A percentile compares a stretch with the other conserved stretches of the same genome.
These are phyloP conservation scores for Conops quadrifasciatus DNA, from an alignment of 2,888 invertebrate genomes.

Conservation along the genomic window DNA sequence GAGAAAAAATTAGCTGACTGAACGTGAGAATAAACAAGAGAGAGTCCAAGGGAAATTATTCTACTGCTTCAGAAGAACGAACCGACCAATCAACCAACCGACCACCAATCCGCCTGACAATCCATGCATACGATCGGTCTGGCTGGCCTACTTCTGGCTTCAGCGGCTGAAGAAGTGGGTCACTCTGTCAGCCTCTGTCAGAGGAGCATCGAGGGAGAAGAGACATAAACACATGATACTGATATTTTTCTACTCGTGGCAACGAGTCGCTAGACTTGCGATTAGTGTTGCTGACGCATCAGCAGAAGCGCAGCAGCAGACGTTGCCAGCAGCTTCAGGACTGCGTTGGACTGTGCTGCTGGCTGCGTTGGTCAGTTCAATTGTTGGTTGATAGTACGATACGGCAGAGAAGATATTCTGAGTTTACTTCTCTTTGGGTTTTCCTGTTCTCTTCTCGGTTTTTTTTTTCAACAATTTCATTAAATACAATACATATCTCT, in stretches of 20 bases:
- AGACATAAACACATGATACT: conserved; percentile 21
- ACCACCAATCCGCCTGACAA: neutral
- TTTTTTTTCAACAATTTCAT: neutral
- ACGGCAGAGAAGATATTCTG: conserved; percentile 1
- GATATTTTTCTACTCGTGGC: neutral
- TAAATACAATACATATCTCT: neutral
- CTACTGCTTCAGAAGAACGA: neutral
- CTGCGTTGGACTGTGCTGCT: neutral
- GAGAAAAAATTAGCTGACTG: neutral
- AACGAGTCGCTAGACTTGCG: neutral
- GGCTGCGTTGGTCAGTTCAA: neutral
- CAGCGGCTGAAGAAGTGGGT: conserved; percentile 42
- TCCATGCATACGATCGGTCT: conserved; percentile 2
- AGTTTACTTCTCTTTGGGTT: neutral
- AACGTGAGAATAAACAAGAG: neutral
- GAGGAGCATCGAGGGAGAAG: conserved; percentile 34
- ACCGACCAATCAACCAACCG: neutral
- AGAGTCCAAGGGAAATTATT: conserved; percentile 11
- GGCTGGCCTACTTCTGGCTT: conserved; percentile 37
- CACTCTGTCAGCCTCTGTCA: conserved; percentile 41
- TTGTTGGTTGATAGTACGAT: neutral
- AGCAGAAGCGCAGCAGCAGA: neutral
- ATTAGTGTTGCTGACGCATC: neutral
- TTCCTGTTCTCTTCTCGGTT: neutral
- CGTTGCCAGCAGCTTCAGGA: neutral